phyloP scores from a whole-genome alignment of 2,888 invertebrate species.

The Coenonympha arcania region DNA sequence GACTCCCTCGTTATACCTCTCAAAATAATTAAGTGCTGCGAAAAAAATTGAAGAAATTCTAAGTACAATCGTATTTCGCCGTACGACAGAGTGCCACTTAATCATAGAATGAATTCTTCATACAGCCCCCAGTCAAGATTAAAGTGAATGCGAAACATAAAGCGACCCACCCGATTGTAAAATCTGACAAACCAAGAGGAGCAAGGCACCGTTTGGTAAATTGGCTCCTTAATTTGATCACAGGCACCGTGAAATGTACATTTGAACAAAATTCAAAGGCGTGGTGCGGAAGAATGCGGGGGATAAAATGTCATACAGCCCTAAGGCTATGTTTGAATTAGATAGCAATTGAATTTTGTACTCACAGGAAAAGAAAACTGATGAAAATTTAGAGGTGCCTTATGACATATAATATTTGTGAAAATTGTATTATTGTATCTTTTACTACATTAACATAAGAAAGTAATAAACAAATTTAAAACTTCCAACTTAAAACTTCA shows the following conservation, averaged over 20 bases:
- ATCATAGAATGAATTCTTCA: constrained; percentile 1
- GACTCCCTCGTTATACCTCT: too few species aligned
- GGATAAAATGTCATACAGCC: constrained; percentile 47
- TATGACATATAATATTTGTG: too few species aligned
- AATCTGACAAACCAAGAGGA: constrained; percentile 21
- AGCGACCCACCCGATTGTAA: constrained; percentile 14
- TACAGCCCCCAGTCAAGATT: constrained; percentile 9
- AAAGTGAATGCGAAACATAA: constrained; percentile 7
- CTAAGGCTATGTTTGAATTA: constrained; percentile 45
- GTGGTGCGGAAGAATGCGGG: constrained; percentile 12
- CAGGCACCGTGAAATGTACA: constrained; percentile 32
- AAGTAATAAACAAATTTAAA: too few species aligned
- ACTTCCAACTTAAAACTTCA: too few species aligned
- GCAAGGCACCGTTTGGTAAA: constrained; percentile 28
- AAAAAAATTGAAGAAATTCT: background rate
- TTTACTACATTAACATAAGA: too few species aligned
- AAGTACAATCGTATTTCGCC: background rate
- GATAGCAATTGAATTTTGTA: constrained; percentile 57
- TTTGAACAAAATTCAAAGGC: constrained; percentile 31
- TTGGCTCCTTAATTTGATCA: constrained; percentile 37
- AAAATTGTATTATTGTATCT: too few species aligned
- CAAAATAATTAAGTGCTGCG: too few species aligned
- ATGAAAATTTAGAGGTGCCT: too few species aligned
- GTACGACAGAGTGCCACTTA: background rate
- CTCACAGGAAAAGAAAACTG: constrained; percentile 27